Evolutionary conservation across 2,888 invertebrate species (phyloP).

Genomic region (Arge pagana): DNA sequence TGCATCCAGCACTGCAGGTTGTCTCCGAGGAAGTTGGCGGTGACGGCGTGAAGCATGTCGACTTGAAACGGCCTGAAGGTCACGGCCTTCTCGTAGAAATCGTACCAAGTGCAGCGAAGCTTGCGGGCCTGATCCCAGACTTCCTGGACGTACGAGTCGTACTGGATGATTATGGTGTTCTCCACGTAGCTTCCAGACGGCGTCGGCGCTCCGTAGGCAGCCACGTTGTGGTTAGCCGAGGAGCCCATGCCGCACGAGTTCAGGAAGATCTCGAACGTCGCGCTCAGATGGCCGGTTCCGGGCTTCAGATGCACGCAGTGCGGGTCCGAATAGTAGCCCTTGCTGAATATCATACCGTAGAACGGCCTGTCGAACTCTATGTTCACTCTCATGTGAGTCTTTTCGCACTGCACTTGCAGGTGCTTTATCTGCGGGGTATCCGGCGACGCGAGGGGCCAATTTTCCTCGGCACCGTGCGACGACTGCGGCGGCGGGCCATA

Average conservation of each 20-base stretch:
- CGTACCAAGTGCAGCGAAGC: constrained; percentile 93
- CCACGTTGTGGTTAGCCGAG: constrained; percentile 87
- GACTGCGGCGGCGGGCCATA: constrained; percentile 61
- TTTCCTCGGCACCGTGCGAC: constrained; percentile 68
- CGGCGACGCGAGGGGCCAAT: constrained; percentile 86
- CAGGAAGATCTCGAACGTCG: constrained; percentile 91
- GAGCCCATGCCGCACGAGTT: constrained; percentile 94
- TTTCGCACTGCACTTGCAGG: constrained; percentile 92
- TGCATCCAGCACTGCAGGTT: constrained; percentile 98
- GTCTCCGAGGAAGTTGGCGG: constrained; percentile 93
- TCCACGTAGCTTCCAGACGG: constrained; percentile 93
- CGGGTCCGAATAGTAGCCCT: constrained; percentile 89
- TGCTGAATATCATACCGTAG: constrained; percentile 95
- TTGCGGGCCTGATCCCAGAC: constrained; percentile 95
- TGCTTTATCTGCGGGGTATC: constrained; percentile 94
- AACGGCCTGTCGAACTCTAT: constrained; percentile 94
- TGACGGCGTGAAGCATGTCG: constrained; percentile 93
- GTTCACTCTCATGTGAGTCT: constrained; percentile 93
- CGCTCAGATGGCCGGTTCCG: constrained; percentile 87
- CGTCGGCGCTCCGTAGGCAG: constrained; percentile 82
- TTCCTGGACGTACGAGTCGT: constrained; percentile 93
- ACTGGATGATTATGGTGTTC: constrained; percentile 93
- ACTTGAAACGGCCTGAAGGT: constrained; percentile 95
- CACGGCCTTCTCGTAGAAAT: constrained; percentile 93
- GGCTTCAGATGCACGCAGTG: constrained; percentile 92